Base-by-base conservation (phyloP, 2,888 invertebrate genomes). In the Luperina testacea region DNA sequence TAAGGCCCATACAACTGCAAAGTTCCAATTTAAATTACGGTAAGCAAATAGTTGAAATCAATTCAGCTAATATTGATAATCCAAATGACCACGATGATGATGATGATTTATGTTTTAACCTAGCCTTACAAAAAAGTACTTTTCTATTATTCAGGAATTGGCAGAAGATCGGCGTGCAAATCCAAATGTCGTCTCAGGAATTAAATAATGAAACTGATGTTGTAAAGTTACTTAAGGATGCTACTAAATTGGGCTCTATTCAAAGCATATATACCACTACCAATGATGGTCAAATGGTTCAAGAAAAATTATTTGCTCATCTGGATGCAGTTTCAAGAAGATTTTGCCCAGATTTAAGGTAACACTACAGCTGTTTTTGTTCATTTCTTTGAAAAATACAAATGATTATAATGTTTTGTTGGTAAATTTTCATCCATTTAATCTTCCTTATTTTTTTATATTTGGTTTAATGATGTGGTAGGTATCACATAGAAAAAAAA, bases 241-340 rank as follows among this genome's bases (percentile, higher is more conserved):
- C 87, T 69, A 72, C 63, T n/a, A 64, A 76, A 42, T 59, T 90
- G 67, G 91, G 90, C 0, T 72, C 87, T 7, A 32, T 93, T 7
- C 91, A 92, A 81, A 90, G 92, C 9, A 88, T 93, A 61, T 92
- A 89, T 79, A 69, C 89, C 0, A 73, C 88, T 9, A 77, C 84
- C 32, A 85, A 84, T 24, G 77, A 80, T 45, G 69, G 81, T n/a
- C 72, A 77, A 24, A 82, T 75, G 1, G 69, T 80, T 5, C 75
- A 84, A n/a, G 81, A 89, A 57, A 76, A 80, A 20, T 48, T 90
- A 0, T 77, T 93, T 4, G 72, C 71, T 65, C 75, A 84, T 53
- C 76, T 94, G 15, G 93, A 93, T 85, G 42, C 74, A 32, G 80
- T 77, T 8, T 87, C 92, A 6, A 91, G 90, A 81, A 90, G 89